A percentile compares a stretch with the other conserved stretches of the same genome.
These are phyloP conservation scores for Micrasema minimum DNA, from an alignment of 1,140 invertebrate species.

Conservation along the genomic window DNA sequence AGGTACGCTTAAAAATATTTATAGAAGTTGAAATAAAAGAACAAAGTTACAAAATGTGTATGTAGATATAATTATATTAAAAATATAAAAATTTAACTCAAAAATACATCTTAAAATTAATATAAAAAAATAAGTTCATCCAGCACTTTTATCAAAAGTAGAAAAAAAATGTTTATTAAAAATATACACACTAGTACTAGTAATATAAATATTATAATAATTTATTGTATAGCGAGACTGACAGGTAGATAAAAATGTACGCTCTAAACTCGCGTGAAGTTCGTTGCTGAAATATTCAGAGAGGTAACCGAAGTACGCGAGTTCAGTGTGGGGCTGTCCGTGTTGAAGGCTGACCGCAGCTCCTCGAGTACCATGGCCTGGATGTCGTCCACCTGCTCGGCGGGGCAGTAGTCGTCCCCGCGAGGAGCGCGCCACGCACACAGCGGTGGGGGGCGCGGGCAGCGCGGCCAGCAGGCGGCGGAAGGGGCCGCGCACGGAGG, in stretches of 20 bases:
- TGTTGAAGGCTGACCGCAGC: slow-evolving; percentile 37
- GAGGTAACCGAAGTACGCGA: slow-evolving; percentile 42
- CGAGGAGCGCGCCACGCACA: slow-evolving; percentile 86
- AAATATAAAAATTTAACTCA: no score
- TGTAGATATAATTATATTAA: no score
- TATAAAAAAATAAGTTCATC: no score
- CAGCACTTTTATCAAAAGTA: no score
- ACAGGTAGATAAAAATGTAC: not conserved
- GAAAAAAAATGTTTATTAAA: no score
- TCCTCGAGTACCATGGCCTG: slow-evolving; percentile 71
- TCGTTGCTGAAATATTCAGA: not conserved
- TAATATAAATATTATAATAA: no score
- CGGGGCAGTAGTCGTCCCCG: slow-evolving; percentile 89
- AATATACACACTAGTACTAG: no score
- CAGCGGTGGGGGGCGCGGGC: slow-evolving; percentile 73
- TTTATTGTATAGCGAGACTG: no score
- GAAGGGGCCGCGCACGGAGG: slow-evolving; percentile 70
- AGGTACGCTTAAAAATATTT: no score
- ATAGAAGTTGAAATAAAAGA: no score
- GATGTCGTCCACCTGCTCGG: slow-evolving; percentile 78
- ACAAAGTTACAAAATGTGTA: no score
- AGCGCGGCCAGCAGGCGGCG: slow-evolving; percentile 72
- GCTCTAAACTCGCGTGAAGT: not conserved
- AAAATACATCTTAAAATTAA: no score
- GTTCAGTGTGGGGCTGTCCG: slow-evolving; percentile 43